Evolutionary conservation across 2,797 vertebrate genomes (phyloP).

Genomic region (Meriones psammophilus): DNA sequence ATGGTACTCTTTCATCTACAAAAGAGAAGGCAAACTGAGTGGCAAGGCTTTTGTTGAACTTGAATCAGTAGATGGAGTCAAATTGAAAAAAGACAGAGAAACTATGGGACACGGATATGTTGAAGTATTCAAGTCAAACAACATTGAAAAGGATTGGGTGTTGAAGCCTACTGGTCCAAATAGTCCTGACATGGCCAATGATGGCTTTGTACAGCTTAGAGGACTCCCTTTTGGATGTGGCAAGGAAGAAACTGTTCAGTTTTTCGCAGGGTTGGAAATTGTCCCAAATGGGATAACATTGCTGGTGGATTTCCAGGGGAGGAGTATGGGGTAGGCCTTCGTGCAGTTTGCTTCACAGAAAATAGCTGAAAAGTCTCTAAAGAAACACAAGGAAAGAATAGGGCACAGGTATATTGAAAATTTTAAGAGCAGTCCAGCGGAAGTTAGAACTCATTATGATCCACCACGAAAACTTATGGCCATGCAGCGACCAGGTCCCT

Average conservation of each 20-base stretch:
- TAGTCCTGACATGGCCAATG: conserved; percentile 98
- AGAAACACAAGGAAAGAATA: conserved; percentile 99
- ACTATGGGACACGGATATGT: conserved; percentile 99
- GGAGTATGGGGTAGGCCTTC: conserved; percentile 99
- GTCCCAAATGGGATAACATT: conserved; percentile 99
- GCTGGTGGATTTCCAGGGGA: conserved; percentile 99
- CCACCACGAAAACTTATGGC: conserved; percentile 97
- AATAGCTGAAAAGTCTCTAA: conserved; percentile 99
- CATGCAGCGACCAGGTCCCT: conserved; percentile 98
- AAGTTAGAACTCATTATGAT: conserved; percentile 98
- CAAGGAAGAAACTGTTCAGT: conserved; percentile 99
- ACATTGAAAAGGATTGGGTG: conserved; percentile 99
- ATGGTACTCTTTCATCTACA: conserved; percentile 98
- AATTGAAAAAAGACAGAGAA: conserved; percentile 99
- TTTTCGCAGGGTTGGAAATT: conserved; percentile 99
- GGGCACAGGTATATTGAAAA: conserved; percentile 99
- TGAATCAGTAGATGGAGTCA: conserved; percentile 97
- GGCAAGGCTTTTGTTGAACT: conserved; percentile 98
- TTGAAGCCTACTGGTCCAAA: conserved; percentile 99
- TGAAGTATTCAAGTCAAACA: conserved; percentile 99
- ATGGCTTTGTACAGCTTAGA: conserved; percentile 97
- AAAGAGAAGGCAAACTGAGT: conserved; percentile 97
- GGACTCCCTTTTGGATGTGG: conserved; percentile 99
- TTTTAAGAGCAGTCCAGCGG: conserved; percentile 99
- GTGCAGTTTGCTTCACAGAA: conserved; percentile 99